phyloP scores from a whole-genome alignment of 2,797 vertebrate species.

The Acanthurus lineatus region DNA sequence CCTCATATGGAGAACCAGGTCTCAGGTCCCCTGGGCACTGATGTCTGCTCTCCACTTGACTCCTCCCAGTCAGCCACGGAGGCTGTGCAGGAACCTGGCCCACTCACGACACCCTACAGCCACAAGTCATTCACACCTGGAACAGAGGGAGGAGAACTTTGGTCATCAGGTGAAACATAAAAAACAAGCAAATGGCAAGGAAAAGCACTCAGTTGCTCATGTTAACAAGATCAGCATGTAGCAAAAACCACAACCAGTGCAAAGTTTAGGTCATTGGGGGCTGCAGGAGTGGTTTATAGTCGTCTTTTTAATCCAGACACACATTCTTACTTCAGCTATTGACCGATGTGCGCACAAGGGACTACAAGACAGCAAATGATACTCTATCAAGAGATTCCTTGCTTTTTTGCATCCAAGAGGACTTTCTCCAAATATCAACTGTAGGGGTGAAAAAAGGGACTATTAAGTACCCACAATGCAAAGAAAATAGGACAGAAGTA shows the following conservation, averaged over 20 bases:
- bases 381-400: constrained; percentile 40
- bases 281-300: constrained; percentile 39
- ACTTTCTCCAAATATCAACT: constrained; percentile 24
- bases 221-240: constrained; percentile 64
- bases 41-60: constrained; percentile 81
- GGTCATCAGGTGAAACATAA: constrained; percentile 62
- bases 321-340: constrained; percentile 63
- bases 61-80: constrained; percentile 82
- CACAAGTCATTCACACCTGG: constrained; percentile 86
- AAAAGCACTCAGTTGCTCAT: constrained; percentile 71
- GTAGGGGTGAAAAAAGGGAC: background rate
- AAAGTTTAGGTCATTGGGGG: constrained; percentile 67
- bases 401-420: constrained; percentile 9
- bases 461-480: background rate
- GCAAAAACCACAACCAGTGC: constrained; percentile 60
- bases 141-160: constrained; percentile 77
- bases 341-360: constrained; percentile 55
- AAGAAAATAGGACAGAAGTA: constrained; percentile 1
- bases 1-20: constrained; percentile 86
- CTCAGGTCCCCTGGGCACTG: constrained; percentile 82
- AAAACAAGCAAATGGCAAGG: constrained; percentile 69
- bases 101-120: constrained; percentile 80
- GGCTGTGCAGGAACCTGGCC: constrained; percentile 81
- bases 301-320: constrained; percentile 56
- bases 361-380: constrained; percentile 43